These are phyloP conservation scores for Rattus rattus DNA, from an alignment of 2,113 vertebrate genomes.

Conservation along the genomic window DNA sequence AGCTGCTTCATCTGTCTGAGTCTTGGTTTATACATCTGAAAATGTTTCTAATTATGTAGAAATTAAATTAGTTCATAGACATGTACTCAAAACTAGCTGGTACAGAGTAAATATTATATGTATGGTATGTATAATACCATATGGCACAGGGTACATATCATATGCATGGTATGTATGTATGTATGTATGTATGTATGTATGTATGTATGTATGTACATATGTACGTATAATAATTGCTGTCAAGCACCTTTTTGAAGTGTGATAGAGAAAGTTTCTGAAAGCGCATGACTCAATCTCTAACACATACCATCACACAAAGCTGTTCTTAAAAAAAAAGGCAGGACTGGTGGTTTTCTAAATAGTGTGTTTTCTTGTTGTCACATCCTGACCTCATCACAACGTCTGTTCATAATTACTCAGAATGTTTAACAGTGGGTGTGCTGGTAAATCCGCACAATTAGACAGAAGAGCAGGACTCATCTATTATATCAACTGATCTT, in stretches of 20 bases:
- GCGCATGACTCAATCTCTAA: not conserved
- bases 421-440: not conserved
- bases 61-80: not conserved
- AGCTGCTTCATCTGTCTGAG: not conserved
- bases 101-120: not conserved
- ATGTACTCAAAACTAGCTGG: not conserved
- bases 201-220: too few species aligned
- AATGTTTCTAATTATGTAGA: not conserved
- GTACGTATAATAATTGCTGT: not conserved
- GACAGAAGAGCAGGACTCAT: not conserved
- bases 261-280: not conserved
- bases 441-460: not conserved
- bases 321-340: not conserved
- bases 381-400: not conserved
- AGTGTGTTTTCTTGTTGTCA: not conserved
- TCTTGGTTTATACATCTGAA: slow-evolving; percentile 6
- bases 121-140: not conserved
- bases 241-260: not conserved
- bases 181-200: not conserved
- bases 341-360: not conserved
- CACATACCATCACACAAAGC: not conserved
- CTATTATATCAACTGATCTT: not conserved
- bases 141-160: not conserved
- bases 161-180: not conserved
- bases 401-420: not conserved